These are phyloP conservation scores for Luehdorfia chinensis DNA, from an alignment of 1,140 invertebrate genomes.

Conservation along the genomic window DNA sequence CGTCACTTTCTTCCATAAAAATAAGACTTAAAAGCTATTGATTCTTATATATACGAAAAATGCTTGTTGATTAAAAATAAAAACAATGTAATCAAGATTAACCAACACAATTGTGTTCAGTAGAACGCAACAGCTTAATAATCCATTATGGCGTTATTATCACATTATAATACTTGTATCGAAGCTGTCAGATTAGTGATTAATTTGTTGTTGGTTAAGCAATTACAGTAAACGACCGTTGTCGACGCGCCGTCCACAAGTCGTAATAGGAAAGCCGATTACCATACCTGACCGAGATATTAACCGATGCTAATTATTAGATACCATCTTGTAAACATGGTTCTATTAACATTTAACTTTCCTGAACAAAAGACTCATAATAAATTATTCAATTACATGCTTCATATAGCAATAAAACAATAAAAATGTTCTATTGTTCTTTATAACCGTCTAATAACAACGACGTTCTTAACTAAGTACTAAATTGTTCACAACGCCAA, in stretches of 20 bases:
- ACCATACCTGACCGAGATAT: conserved; percentile 46
- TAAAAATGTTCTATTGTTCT: conserved; percentile 5
- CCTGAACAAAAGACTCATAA: too few species aligned
- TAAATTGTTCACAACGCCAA: conserved; percentile 3
- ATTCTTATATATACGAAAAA: too few species aligned
- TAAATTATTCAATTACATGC: too few species aligned
- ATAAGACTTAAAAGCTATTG: too few species aligned
- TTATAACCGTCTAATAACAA: too few species aligned
- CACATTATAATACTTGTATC: conserved; percentile 50
- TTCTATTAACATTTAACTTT: conserved; percentile 31
- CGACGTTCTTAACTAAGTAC: not conserved
- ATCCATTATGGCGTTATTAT: conserved; percentile 38
- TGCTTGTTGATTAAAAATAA: too few species aligned
- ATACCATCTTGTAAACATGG: conserved; percentile 43
- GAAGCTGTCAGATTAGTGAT: conserved; percentile 62
- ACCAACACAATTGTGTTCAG: too few species aligned
- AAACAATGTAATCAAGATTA: too few species aligned
- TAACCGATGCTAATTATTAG: conserved; percentile 57
- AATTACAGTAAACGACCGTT: conserved; percentile 59
- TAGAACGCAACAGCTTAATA: too few species aligned
- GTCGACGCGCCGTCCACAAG: conserved; percentile 36
- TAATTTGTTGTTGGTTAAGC: conserved; percentile 58
- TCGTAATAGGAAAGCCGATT: too few species aligned
- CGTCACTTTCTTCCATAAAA: too few species aligned
- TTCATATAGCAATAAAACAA: too few species aligned